Percentiles rank a stretch among this genome's conserved stretches.
phyloP scores from a whole-genome alignment of 1,140 invertebrate genomes.

The Drosophila kikkawai region DNA sequence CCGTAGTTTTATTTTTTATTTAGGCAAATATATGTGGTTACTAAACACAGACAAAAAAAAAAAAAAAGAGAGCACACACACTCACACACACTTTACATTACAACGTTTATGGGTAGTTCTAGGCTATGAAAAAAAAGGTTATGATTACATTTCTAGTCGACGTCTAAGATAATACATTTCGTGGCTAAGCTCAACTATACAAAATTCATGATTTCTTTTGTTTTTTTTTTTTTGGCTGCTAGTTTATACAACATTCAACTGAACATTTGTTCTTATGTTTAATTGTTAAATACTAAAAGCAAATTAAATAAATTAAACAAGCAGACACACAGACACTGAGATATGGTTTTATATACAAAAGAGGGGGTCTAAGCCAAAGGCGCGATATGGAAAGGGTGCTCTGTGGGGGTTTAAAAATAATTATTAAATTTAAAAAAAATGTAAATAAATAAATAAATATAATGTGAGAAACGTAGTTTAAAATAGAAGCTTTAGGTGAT shows the following conservation, averaged over 20 bases:
- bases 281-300: constrained; percentile 48
- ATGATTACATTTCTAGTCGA: constrained; percentile 30
- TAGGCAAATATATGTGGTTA: constrained; percentile 65
- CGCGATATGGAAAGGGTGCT: not conserved
- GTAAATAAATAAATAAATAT: not conserved
- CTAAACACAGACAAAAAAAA: constrained; percentile 50
- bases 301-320: constrained; percentile 67
- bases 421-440: not conserved
- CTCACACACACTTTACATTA: constrained; percentile 17
- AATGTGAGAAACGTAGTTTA: no score
- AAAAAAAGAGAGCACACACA: constrained; percentile 10
- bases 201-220: constrained; percentile 14
- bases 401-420: not conserved
- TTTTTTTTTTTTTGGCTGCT: constrained; percentile 67
- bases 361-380: not conserved
- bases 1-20: constrained; percentile 59
- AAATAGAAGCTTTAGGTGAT: not conserved
- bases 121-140: constrained; percentile 35
- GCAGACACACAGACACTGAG: constrained; percentile 14
- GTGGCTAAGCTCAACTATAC: constrained; percentile 61
- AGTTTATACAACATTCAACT: constrained; percentile 78
- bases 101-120: constrained; percentile 25
- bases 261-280: constrained; percentile 37
- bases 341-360: constrained; percentile 28
- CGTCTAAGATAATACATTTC: constrained; percentile 63